Evolutionary conservation across 1,140 invertebrate genomes (phyloP), one percentile per base, ranked within the genome.

Genomic region (Drosophila pruinosa): DNA sequence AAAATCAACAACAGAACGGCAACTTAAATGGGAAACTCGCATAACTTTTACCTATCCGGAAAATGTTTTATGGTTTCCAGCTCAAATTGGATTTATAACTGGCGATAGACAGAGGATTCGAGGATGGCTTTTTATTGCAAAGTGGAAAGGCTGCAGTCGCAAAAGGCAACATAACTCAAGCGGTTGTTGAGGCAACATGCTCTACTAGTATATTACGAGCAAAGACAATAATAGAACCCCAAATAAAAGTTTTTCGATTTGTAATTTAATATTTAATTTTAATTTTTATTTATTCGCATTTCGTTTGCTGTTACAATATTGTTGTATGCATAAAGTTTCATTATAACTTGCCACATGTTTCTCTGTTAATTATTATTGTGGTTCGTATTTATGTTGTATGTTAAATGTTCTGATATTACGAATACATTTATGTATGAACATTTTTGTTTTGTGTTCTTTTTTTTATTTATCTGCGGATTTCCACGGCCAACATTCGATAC

Each of bases 241-340:
- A 38, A 70, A 63, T 64, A 41, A 82, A 76, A 78, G 28, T 31
- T 36, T 45, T 45, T 56, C 21, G 15, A 34, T 69, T 78, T 88
- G 63, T 19, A 88, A 88, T 88, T 85, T 88, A 85, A 88, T 85
- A 81, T 85, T 81, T 77, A 89, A 86, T 86, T 85, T 81, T 77
- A 89, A 86, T 88, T 88, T 79, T 81, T 88, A 89, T 78, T 82
- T 88, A 86, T 71, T 72, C 83, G 74, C 78, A 74, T 71, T 86
- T 81, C 64, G 65, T 70, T 71, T 85, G 71, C 75, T 82, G 64
- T 85, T 86, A 86, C 80, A 86, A 88, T 86, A 88, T 86, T 69
- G 39, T 79, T 86, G 81, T 85, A 64, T 85, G 80, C 80, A 86
- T 86, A 73, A 79, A 85, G 81, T 82, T 88, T 68, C 53, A 34